These are phyloP conservation scores for Rafetus swinhoei DNA, from an alignment of 2,113 vertebrate genomes.

Conservation along the genomic window DNA sequence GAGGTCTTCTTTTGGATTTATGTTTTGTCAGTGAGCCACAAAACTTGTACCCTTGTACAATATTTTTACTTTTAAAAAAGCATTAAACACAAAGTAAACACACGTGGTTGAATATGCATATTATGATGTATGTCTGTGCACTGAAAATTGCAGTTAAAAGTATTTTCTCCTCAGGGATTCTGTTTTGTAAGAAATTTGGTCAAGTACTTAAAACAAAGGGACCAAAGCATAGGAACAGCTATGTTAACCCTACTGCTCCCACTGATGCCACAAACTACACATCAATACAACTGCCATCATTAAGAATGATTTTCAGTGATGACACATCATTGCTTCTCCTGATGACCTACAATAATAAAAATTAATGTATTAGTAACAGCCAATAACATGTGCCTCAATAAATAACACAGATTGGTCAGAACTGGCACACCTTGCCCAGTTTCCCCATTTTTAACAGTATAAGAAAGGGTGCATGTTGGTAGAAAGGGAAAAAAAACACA, in stretches of 20 bases:
- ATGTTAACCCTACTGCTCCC: constrained; percentile 8
- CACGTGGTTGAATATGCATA: not conserved
- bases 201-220: not conserved
- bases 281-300: constrained; percentile 22
- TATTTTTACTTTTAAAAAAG: not conserved
- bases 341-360: constrained; percentile 58
- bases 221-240: not conserved
- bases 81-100: not conserved
- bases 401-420: constrained; percentile 18
- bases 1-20: rapidly evolving
- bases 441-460: not conserved
- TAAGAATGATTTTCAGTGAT: constrained; percentile 51
- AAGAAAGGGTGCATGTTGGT: not conserved
- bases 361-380: constrained; percentile 48
- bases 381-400: constrained; percentile 28
- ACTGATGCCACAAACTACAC: not conserved
- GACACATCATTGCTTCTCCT: constrained; percentile 42
- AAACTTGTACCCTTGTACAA: not conserved
- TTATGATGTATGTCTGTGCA: not conserved
- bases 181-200: not conserved
- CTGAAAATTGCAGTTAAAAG: not conserved
- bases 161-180: not conserved
- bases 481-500: not conserved
- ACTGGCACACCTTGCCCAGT: not conserved
- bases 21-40: not conserved